Conservation (phyloP, 2,113 vertebrate genomes). For the Hymenochirus boettgeri region DNA sequence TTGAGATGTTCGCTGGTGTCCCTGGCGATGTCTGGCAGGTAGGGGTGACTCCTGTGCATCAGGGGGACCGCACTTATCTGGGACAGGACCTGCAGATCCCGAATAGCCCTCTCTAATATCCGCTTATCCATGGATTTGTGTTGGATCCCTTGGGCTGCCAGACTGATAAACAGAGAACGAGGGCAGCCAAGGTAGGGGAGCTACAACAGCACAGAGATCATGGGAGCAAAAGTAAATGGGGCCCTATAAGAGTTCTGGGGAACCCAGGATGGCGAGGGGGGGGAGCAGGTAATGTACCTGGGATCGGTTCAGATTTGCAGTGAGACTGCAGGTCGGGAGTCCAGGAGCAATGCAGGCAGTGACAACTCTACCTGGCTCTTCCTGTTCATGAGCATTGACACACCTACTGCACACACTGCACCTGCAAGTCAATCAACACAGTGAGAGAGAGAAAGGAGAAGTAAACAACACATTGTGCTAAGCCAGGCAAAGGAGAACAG, state of each 20-base stretch:
- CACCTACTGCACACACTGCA: slow-evolving; percentile 18
- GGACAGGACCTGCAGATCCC: background rate
- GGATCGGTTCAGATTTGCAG: too few relatives aligned
- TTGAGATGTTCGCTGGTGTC: slow-evolving; percentile 5
- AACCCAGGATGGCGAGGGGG: too few relatives aligned
- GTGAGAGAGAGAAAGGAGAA: background rate
- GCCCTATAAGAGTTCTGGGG: too few relatives aligned
- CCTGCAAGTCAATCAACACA: background rate
- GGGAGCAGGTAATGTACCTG: background rate
- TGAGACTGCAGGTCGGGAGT: too few relatives aligned
- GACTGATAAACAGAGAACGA: too few relatives aligned
- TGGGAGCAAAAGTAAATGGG: too few relatives aligned
- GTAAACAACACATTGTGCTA: background rate
- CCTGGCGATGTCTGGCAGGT: slow-evolving; percentile 22
- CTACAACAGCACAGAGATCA: too few relatives aligned
- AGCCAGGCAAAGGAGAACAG: background rate
- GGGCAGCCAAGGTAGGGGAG: too few relatives aligned
- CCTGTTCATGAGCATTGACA: slow-evolving; percentile 24
- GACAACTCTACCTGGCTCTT: slow-evolving; percentile 1
- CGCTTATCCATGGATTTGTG: slow-evolving; percentile 9
- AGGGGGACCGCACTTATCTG: background rate
- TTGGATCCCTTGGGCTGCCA: too few relatives aligned
- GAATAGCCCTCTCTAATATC: slow-evolving; percentile 5
- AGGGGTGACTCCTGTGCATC: slow-evolving; percentile 23
- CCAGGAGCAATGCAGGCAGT: too few relatives aligned